Base-by-base conservation (phyloP, 2,888 invertebrate genomes). In the Unio delphinus region DNA sequence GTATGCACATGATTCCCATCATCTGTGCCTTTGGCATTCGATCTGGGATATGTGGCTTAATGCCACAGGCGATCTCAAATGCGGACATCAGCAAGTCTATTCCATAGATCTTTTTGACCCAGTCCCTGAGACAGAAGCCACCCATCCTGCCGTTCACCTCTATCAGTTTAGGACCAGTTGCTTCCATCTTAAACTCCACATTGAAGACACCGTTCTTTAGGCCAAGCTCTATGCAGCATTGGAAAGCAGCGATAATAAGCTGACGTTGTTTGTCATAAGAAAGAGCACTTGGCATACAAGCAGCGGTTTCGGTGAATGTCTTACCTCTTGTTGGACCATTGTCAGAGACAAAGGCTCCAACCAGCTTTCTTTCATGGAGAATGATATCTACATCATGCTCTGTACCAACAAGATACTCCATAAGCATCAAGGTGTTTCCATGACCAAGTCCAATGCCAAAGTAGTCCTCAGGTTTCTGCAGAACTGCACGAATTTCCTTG, bases 321-420 rank as follows among this genome's bases (percentile, higher is more conserved):
- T 71, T 73, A 11, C 59, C 20, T 11, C 75, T 73, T 1, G 83
- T 82, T 6, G 82, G 82, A 7, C 84, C 84, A 68, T 83, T 83
- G 68, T 84, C 84, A 3, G 81, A 80, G 15, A 83, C 69, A 63
- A 81, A 83, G 1, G 84, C 84, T 6, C 77, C 81, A 17, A 83
- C 58, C 18, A 82, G 67, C 60, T 81, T 76, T 26, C 82, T 60
- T 23, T 80, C 67, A 63, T 69, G 82, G 1, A 84, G 74, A n/a
- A 81, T 71, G 11, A 84, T 55, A 59, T 83, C 84, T 0, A 84
- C 76, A 62, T 84, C 83, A 67, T 84, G 84, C 67, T 84, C 83
- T 0, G 81, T 80, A 6, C 84, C 84, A 3, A 55, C 56, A 3
- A 77, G 59, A 45, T 67, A 78, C 7, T 82, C 78, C 79, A 82